Evolutionary conservation across 2,888 invertebrate genomes (phyloP).

Genomic region (Scaptomyza tumidula): DNA sequence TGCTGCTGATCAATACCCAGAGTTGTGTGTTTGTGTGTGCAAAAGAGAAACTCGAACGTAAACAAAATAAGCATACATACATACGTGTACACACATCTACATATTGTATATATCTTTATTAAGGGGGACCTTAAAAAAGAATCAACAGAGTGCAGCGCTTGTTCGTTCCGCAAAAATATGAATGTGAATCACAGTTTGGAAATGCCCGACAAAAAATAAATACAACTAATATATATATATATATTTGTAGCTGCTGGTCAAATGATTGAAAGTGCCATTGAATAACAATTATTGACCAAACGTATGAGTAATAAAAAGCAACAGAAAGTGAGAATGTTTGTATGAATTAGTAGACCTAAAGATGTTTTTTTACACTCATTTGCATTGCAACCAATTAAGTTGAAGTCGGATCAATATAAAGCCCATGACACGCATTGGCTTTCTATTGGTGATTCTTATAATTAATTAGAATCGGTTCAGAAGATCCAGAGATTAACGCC

Average conservation of each 20-base stretch:
- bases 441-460: too few relatives aligned
- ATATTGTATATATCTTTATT: background rate
- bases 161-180: background rate
- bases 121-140: background rate
- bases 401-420: too few relatives aligned
- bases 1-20: constrained; percentile 8
- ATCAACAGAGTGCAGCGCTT: constrained; percentile 22
- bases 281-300: background rate
- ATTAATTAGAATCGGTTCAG: too few relatives aligned
- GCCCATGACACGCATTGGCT: too few relatives aligned
- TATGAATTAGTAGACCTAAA: too few relatives aligned
- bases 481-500: too few relatives aligned
- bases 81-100: too few relatives aligned
- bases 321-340: background rate
- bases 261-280: constrained; percentile 16
- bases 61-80: background rate
- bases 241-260: background rate
- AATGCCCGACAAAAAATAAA: constrained; percentile 31
- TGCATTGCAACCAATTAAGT: too few relatives aligned
- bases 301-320: constrained; percentile 34
- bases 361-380: too few relatives aligned
- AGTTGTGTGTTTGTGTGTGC: background rate
- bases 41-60: constrained; percentile 25
- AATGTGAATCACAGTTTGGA: constrained; percentile 44
- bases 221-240: too few relatives aligned